Evolutionary conservation across 2,113 vertebrate genomes (phyloP).

Genomic region (Saccopteryx bilineata): DNA sequence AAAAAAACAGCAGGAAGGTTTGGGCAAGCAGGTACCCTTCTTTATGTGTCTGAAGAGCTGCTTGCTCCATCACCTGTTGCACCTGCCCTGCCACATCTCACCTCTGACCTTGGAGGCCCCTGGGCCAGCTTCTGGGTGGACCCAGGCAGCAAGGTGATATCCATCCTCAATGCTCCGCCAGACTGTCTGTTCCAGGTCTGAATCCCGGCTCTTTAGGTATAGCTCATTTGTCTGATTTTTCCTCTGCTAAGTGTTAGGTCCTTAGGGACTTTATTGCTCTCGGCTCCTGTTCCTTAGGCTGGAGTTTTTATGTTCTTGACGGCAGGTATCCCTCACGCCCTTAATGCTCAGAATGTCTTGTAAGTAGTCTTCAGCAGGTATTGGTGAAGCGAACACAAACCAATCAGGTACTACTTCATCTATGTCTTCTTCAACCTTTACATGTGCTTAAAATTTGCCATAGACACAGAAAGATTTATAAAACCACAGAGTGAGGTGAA

Average conservation of each 20-base stretch:
- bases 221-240: neutral
- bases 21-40: accelerated
- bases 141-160: neutral
- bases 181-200: accelerated
- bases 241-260: accelerated
- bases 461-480: neutral
- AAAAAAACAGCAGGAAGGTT: accelerated
- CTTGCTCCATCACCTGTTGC: accelerated
- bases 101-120: neutral
- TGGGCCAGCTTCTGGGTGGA: neutral
- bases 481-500: accelerated
- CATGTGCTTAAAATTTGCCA: neutral
- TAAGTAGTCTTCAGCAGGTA: neutral
- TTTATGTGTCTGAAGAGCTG: neutral
- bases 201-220: neutral
- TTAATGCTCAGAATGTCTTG: neutral
- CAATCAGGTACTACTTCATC: neutral
- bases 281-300: neutral
- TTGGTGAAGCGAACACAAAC: neutral
- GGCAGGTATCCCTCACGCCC: neutral
- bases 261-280: neutral
- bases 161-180: accelerated
- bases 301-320: neutral
- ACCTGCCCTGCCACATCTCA: neutral
- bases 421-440: neutral